phyloP scores from a whole-genome alignment of 2,113 vertebrate genomes.

The Tamias sibiricus region DNA sequence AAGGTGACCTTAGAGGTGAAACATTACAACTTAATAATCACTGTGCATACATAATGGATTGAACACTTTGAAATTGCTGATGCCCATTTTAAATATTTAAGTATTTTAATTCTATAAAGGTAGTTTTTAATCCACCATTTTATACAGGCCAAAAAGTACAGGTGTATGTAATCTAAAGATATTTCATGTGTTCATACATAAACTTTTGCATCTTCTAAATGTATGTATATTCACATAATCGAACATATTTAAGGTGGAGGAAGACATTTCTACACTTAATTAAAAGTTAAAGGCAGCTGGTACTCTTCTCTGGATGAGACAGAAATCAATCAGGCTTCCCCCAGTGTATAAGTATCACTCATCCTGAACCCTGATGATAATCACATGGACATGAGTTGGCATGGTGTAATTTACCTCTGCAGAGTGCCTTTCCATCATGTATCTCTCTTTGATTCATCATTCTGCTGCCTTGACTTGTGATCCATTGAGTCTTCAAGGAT shows the following conservation, averaged over 20 bases:
- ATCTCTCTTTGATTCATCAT: not conserved
- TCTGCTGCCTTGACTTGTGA: not conserved
- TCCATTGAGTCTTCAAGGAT: not conserved
- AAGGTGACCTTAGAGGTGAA: not conserved
- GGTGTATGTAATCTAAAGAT: not conserved
- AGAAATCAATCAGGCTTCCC: not conserved
- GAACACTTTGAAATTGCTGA: not conserved
- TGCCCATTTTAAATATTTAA: not conserved
- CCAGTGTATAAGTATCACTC: not conserved
- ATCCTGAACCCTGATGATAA: not conserved
- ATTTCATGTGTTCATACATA: not conserved
- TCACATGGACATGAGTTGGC: not conserved
- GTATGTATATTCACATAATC: not conserved
- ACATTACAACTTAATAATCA: not conserved
- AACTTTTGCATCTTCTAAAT: not conserved
- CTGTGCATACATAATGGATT: not conserved
- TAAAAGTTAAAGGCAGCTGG: not conserved
- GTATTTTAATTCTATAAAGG: constrained; percentile 8
- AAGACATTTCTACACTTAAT: not conserved
- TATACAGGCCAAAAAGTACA: not conserved
- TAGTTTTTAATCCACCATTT: not conserved
- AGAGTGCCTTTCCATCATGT: not conserved
- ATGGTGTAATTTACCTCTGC: not conserved
- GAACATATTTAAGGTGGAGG: not conserved
- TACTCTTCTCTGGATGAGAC: not conserved